Base-by-base conservation (phyloP, 2,113 vertebrate genomes). In the Otocyon megalotis region DNA sequence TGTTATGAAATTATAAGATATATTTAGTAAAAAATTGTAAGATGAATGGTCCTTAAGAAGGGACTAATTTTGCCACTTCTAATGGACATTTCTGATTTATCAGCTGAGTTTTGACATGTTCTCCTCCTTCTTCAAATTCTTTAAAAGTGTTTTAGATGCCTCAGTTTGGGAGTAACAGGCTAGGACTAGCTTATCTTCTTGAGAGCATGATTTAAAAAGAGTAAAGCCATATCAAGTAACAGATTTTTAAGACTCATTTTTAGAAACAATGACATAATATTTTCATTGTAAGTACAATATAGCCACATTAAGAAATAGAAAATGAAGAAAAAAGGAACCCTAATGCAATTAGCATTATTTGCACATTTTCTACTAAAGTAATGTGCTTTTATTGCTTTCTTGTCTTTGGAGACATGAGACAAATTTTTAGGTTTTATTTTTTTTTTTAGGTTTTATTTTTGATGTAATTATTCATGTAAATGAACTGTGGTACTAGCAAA, bases 361-460 rank as follows among this genome's bases (percentile, higher is more conserved):
- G 37, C 8, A 0, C 62, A 37, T 90, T 96, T 94, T 60, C 22
- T 88, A 7, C 3, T n/a, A 24, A 90, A 43, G 43, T 43, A 43
- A 72, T 58, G 50, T 65, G 1, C 17, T 48, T 84, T 80, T 72
- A 60, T n/a, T 93, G 15, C 65, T 77, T 90, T 93, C n/a, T 86
- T 84, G 4, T 93, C 11, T 74, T 67, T 12, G 86, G 11, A 93
- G 32, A 53, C 12, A 95, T 82, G 22, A 56, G 24, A 43, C 8
- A n/a, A n/a, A n/a, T 56, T 58, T 86, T 94, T 91, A 74, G 62
- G 8, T 53, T 93, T 80, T 65, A 72, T 54, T 90, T 89, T 96
- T 90, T n/a, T 56, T 58, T 86, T 94, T 91, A 74, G 62, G 8
- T 53, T 93, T 80, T 65, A 72, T 54, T 90, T 89, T 96, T 90